These are phyloP conservation scores for Amphibalanus amphitrite DNA, from an alignment of 1,140 invertebrate species.

Conservation along the genomic window DNA sequence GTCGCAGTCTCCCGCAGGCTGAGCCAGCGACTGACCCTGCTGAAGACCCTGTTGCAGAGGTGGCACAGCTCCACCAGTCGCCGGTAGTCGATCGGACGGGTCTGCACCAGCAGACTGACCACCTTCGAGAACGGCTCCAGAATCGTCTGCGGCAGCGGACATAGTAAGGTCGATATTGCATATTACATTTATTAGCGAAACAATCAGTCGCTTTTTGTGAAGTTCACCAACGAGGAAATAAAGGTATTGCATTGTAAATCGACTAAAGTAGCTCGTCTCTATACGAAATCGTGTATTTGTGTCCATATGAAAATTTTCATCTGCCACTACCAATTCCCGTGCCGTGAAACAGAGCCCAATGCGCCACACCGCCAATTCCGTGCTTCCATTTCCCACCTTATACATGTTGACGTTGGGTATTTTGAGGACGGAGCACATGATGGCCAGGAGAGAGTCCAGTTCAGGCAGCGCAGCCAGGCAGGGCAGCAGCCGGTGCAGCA, in stretches of 20 bases:
- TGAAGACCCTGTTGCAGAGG: constrained; percentile 70
- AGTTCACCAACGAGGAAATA: no score
- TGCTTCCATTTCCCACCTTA: no score
- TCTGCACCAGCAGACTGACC: constrained; percentile 73
- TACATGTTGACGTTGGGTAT: constrained; percentile 22
- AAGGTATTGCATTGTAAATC: no score
- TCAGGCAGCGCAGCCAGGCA: background rate
- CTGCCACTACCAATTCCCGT: no score
- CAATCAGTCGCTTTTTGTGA: no score
- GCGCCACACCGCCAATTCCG: no score
- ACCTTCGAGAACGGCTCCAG: constrained; percentile 94
- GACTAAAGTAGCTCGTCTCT: no score
- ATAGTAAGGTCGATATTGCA: no score
- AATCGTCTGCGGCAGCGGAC: constrained; percentile 47
- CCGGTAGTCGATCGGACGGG: constrained; percentile 63
- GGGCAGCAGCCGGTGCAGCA: background rate
- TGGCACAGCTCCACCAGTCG: constrained; percentile 75
- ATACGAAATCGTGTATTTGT: no score
- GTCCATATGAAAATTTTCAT: no score
- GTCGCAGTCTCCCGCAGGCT: background rate
- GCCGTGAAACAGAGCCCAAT: no score
- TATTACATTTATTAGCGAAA: no score
- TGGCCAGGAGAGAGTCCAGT: background rate
- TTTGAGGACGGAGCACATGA: background rate
- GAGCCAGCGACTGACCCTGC: constrained; percentile 32